These are phyloP conservation scores for Callinectes sapidus DNA, from an alignment of 2,888 invertebrate species.

Conservation along the genomic window DNA sequence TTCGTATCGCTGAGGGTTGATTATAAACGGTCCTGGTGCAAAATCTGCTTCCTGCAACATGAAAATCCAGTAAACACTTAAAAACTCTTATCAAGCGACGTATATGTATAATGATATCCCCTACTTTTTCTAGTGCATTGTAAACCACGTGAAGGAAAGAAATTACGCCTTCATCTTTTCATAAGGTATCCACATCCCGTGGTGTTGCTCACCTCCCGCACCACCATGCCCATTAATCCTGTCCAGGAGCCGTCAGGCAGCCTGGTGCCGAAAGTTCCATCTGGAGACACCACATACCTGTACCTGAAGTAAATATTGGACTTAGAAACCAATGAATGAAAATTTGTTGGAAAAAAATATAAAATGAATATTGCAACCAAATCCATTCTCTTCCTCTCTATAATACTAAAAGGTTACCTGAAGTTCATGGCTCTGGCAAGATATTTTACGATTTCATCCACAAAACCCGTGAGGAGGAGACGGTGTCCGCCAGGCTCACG, in stretches of 20 bases:
- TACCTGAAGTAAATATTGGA: too few species aligned
- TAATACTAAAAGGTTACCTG: conserved; percentile 18
- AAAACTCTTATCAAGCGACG: too few species aligned
- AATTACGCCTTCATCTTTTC: too few species aligned
- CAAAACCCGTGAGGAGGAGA: background rate
- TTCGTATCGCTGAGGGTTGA: background rate
- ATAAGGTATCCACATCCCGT: background rate
- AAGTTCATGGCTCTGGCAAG: conserved; percentile 43
- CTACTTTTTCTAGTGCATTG: too few species aligned
- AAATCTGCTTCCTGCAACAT: background rate
- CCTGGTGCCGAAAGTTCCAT: background rate
- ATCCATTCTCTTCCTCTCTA: too few species aligned
- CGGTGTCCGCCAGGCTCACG: background rate
- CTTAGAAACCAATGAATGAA: too few species aligned
- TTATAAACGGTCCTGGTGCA: background rate
- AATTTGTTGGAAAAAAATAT: too few species aligned
- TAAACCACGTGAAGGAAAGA: too few species aligned
- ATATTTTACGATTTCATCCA: background rate
- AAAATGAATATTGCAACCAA: too few species aligned
- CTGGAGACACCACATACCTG: background rate
- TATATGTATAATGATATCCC: too few species aligned
- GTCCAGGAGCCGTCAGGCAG: conserved; percentile 17
- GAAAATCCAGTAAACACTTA: background rate
- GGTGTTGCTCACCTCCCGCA: background rate
- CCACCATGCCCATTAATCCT: background rate